Evolutionary conservation across 2,888 invertebrate genomes (phyloP).

Genomic region (Parasteatoda lunata): DNA sequence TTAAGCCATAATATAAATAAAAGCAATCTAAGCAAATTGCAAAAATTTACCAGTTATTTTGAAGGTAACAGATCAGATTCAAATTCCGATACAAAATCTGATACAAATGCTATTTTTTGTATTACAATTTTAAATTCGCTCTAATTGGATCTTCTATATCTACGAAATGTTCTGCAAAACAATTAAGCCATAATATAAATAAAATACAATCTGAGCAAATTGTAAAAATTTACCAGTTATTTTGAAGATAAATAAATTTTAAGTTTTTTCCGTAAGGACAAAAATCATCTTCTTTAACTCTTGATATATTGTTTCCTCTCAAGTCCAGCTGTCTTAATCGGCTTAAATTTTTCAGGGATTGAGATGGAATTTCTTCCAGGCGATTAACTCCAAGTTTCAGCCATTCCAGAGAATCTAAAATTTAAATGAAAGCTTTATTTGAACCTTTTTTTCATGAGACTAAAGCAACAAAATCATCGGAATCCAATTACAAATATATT

Average conservation of each 20-base stretch:
- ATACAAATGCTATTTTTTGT: too few relatives aligned
- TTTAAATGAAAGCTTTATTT: not conserved
- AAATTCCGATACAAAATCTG: too few relatives aligned
- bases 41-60: constrained; percentile 76
- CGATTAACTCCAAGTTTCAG: constrained; percentile 89
- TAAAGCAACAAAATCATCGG: too few relatives aligned
- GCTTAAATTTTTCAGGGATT: constrained; percentile 87
- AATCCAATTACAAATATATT: too few relatives aligned
- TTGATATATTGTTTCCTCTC: constrained; percentile 89
- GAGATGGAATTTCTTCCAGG: constrained; percentile 85
- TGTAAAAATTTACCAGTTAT: constrained; percentile 67
- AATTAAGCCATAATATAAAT: not conserved
- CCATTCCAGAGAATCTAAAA: constrained; percentile 89
- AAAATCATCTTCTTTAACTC: constrained; percentile 89
- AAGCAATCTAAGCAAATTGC: not conserved
- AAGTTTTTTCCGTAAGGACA: constrained; percentile 91
- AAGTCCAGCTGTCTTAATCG: constrained; percentile 91
- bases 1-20: not conserved
- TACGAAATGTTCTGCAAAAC: too few relatives aligned
- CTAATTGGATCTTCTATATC: too few relatives aligned
- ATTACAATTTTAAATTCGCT: too few relatives aligned
- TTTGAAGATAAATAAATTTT: constrained; percentile 91
- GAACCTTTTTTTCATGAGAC: too few relatives aligned
- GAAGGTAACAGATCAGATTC: constrained; percentile 78
- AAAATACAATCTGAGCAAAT: not conserved